Percentiles rank a stretch among this genome's conserved stretches.
These are phyloP conservation scores for Glomeris marginata DNA, from an alignment of 2,888 invertebrate species.

Conservation along the genomic window DNA sequence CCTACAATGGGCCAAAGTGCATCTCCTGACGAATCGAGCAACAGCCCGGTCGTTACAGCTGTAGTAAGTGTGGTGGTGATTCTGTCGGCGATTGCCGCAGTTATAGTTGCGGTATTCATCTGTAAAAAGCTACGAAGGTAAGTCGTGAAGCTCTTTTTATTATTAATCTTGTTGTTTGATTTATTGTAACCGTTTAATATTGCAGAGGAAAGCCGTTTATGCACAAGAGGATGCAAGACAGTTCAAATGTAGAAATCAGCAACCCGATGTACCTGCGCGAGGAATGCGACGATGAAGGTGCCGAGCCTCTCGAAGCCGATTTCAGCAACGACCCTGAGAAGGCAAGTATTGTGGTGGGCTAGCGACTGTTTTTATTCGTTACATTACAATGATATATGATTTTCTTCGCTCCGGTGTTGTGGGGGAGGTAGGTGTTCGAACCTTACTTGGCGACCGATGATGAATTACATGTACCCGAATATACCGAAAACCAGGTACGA, in stretches of 20 bases:
- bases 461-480: too few relatives aligned
- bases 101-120: conserved; percentile 19
- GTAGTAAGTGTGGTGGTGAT: conserved; percentile 19
- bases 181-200: neutral
- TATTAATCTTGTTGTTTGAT: conserved; percentile 3
- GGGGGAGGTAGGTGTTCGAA: too few relatives aligned
- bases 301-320: conserved; percentile 32
- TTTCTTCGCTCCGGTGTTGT: too few relatives aligned
- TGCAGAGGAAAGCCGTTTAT: conserved; percentile 49
- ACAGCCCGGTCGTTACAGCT: conserved; percentile 17
- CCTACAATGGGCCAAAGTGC: neutral
- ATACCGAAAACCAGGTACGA: too few relatives aligned
- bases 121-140: conserved; percentile 18
- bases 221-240: conserved; percentile 65
- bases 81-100: conserved; percentile 19
- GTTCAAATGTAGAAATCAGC: conserved; percentile 54
- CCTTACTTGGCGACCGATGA: too few relatives aligned
- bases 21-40: conserved; percentile 6
- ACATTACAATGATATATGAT: too few relatives aligned
- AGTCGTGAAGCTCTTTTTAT: conserved; percentile 2
- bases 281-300: conserved; percentile 38
- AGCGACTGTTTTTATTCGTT: neutral
- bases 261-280: conserved; percentile 74
- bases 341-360: conserved; percentile 29
- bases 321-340: conserved; percentile 44